Conservation (phyloP, 2,797 vertebrate species). For the Characodon lateralis region DNA sequence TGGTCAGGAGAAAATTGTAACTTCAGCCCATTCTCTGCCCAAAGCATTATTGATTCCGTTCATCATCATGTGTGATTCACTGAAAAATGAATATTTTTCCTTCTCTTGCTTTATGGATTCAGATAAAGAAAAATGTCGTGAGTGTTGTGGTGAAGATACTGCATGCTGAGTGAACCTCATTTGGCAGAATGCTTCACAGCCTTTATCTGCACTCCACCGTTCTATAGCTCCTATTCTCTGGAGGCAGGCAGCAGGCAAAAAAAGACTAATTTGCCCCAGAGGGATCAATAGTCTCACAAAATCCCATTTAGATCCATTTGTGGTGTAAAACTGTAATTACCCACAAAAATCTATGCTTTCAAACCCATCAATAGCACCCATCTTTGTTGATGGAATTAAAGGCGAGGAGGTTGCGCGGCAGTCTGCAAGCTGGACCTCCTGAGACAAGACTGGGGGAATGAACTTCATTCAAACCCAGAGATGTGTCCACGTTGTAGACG, state of each 20-base stretch:
- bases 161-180: slow-evolving; percentile 13
- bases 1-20: slow-evolving; percentile 24
- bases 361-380: slow-evolving; percentile 59
- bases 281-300: slow-evolving; percentile 71
- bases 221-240: slow-evolving; percentile 23
- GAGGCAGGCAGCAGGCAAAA: slow-evolving; percentile 44
- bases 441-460: slow-evolving; percentile 20
- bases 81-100: slow-evolving; percentile 1
- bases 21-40: slow-evolving; percentile 19
- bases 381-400: slow-evolving; percentile 59
- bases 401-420: slow-evolving; percentile 30
- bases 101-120: slow-evolving; percentile 10
- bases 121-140: slow-evolving; percentile 4
- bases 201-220: slow-evolving; percentile 21
- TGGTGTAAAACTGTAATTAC: slow-evolving; percentile 73
- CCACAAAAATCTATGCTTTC: slow-evolving; percentile 63
- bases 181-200: slow-evolving; percentile 16
- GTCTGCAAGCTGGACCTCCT: slow-evolving; percentile 27
- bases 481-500: slow-evolving; percentile 28
- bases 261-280: slow-evolving; percentile 64
- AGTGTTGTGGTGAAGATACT: neutral
- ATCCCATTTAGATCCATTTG: slow-evolving; percentile 77
- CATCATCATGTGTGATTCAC: slow-evolving; percentile 33
- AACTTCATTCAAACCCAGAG: slow-evolving; percentile 19
- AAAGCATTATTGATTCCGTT: slow-evolving; percentile 25